Base-by-base conservation (phyloP, 2,113 vertebrate genomes). In the Paramormyrops kingsleyae region DNA sequence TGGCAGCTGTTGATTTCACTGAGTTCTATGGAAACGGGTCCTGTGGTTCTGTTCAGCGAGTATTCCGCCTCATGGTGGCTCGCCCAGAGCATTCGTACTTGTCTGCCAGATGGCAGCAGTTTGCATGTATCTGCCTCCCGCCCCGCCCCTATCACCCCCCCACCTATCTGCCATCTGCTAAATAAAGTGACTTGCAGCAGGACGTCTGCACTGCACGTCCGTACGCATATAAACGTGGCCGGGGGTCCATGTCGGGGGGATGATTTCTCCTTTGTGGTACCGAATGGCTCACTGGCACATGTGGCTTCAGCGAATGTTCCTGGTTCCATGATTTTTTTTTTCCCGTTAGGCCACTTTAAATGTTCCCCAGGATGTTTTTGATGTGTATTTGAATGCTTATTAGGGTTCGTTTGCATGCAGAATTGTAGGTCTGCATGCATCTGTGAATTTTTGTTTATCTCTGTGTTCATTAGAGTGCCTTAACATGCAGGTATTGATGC, bases 391-490 rank as follows among this genome's bases (percentile, higher is more conserved):
- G 70, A 77, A 77, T 77, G 12, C 5, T 4, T 31, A 7, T 80
- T 80, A 42, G 35, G 5, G 31, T 5, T 15, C 1, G 35, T 53
- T 27, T 83, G 70, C 24, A 5, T 70, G 49, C 53, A 53, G 0
- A 50, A 46, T 62, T 17, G 17, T 88, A n/a, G 88, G 88, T 56
- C 56, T 56, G 50, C 80, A 5, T 83, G 52, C 19, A 21, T 86
- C 31, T 86, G 39, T 49, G 89, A 84, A 39, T 86, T 83, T 89
- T 56, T 86, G 83, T 89, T 31, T 35, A 24, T 90, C 24, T 87
- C 47, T 42, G 44, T 1, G 53, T 9, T 12, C 62, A 31, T 27
- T 66, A 66, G 10, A 3, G 87, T 24, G 13, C 35, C 74, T 77
- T 39, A 12, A 13, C 6, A 17, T 47, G 87, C 62, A 46, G 44